phyloP scores from a whole-genome alignment of 2,888 invertebrate species.

The Torymus tubicola region DNA sequence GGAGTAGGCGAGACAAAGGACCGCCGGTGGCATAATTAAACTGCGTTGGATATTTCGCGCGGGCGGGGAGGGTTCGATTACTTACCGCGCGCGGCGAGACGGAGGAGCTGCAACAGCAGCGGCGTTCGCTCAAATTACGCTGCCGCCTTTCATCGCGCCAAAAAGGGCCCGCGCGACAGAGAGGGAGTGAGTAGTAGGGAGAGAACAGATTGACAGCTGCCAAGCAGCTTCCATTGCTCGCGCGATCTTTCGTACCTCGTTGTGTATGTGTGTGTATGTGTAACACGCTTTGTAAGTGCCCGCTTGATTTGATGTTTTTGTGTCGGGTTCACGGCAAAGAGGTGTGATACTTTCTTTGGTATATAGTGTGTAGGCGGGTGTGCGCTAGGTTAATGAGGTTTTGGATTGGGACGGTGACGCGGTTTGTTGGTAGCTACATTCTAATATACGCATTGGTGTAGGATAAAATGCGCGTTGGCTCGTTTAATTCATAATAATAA shows the following conservation, averaged over 20 bases:
- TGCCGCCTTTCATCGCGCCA: conserved; percentile 47
- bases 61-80: conserved; percentile 51
- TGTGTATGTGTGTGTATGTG: background rate
- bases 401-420: too few species aligned
- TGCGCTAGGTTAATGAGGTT: too few species aligned
- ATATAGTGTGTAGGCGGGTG: too few species aligned
- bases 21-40: conserved; percentile 68
- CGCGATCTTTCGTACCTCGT: conserved; percentile 3
- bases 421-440: too few species aligned
- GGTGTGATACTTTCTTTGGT: too few species aligned
- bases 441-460: too few species aligned
- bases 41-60: conserved; percentile 69
- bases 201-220: conserved; percentile 64
- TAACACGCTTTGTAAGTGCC: too few species aligned
- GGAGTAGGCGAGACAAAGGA: conserved; percentile 56
- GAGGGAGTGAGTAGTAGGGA: background rate
- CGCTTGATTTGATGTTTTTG: too few species aligned
- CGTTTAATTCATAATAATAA: too few species aligned
- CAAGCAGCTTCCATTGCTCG: conserved; percentile 57
- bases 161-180: background rate
- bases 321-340: too few species aligned
- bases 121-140: conserved; percentile 63
- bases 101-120: conserved; percentile 56
- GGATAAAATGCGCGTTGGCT: too few species aligned
- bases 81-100: background rate